Percentiles rank a stretch among this genome's conserved stretches.
These are phyloP conservation scores for Haemorhous mexicanus DNA, from an alignment of 2,113 vertebrate species.

Conservation along the genomic window DNA sequence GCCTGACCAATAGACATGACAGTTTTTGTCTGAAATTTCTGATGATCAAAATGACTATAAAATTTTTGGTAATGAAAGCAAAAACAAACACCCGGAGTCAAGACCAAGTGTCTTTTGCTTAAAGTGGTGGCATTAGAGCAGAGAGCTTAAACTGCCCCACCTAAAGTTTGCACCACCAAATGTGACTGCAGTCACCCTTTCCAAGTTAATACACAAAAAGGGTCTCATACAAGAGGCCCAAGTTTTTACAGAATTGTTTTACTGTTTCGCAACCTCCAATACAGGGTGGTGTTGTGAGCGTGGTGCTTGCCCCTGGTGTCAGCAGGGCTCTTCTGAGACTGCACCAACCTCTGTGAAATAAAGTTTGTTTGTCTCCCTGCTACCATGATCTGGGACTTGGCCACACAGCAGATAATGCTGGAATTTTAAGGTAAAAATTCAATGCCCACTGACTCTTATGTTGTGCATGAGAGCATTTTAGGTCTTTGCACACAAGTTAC, in stretches of 20 bases:
- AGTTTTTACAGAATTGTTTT: background rate
- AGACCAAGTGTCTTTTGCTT: background rate
- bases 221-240: accelerated
- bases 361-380: background rate
- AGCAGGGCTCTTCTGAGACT: background rate
- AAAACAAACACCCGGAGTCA: background rate
- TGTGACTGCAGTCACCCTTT: background rate
- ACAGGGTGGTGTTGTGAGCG: background rate
- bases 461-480: background rate
- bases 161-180: background rate
- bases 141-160: background rate
- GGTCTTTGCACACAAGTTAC: background rate
- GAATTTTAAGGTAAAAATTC: background rate
- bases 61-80: background rate
- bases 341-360: background rate
- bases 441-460: background rate
- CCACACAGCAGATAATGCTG: background rate
- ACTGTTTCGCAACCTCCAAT: background rate
- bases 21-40: background rate
- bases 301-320: background rate
- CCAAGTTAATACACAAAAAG: background rate
- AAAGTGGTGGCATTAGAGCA: background rate
- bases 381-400: background rate
- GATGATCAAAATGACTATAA: background rate
- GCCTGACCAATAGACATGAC: background rate